Evolutionary conservation across 2,113 vertebrate species (phyloP).

Genomic region (Barbus barbus): DNA sequence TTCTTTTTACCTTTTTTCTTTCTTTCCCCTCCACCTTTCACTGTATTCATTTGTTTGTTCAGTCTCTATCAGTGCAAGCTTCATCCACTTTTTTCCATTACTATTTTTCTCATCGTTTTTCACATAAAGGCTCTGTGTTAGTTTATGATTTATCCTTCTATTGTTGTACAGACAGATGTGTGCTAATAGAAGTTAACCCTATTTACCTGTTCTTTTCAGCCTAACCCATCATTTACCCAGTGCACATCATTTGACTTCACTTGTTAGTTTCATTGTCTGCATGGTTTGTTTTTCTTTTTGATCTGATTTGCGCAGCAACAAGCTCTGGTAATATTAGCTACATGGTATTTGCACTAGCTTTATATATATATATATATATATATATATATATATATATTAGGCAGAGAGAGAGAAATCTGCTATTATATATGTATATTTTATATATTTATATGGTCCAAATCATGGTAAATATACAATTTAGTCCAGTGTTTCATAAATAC

Average conservation of each 20-base stretch:
- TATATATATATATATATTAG: too few relatives aligned
- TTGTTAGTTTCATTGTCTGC: background rate
- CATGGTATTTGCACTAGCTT: background rate
- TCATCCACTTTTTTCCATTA: background rate
- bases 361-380: too few relatives aligned
- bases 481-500: too few relatives aligned
- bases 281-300: background rate
- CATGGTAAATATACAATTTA: too few relatives aligned
- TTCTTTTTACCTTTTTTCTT: conserved; percentile 30
- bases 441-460: background rate
- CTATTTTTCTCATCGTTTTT: background rate
- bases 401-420: too few relatives aligned
- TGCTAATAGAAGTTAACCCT: background rate
- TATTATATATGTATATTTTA: too few relatives aligned
- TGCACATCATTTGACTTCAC: background rate
- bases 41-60: too few relatives aligned
- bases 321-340: background rate
- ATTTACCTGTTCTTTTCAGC: background rate
- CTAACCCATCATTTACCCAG: background rate
- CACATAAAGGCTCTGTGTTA: background rate
- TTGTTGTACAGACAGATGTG: background rate
- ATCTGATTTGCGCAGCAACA: background rate
- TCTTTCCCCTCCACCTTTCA: background rate
- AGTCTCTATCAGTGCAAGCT: conserved; percentile 39
- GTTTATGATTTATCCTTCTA: background rate